phyloP scores from a whole-genome alignment of 2,888 invertebrate genomes.

The Iphiclides podalirius region DNA sequence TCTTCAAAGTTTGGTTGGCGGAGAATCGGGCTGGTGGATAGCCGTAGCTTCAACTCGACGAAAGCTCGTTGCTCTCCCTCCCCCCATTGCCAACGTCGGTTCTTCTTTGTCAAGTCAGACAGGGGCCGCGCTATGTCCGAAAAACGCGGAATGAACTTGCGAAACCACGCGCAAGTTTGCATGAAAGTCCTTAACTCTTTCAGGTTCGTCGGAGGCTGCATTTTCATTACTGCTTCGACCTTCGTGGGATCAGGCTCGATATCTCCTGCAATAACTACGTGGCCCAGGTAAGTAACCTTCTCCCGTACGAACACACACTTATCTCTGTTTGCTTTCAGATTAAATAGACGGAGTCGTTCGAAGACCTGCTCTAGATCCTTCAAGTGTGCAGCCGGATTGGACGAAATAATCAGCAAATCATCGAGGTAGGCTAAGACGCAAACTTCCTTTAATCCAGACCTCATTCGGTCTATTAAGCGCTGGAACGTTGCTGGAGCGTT shows the following conservation, averaged over 20 bases:
- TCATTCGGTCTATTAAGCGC: conserved; percentile 32
- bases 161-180: too few relatives aligned
- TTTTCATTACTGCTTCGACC: too few relatives aligned
- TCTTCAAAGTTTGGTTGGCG: too few relatives aligned
- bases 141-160: too few relatives aligned
- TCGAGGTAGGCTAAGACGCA: neutral
- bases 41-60: too few relatives aligned
- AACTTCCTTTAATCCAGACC: conserved; percentile 9
- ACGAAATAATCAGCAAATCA: neutral
- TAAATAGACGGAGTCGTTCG: neutral
- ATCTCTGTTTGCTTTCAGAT: neutral
- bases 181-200: too few relatives aligned
- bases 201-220: too few relatives aligned
- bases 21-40: too few relatives aligned
- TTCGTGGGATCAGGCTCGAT: neutral
- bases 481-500: conserved; percentile 41
- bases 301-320: neutral
- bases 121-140: too few relatives aligned
- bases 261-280: neutral
- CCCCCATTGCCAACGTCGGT: too few relatives aligned
- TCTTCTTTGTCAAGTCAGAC: too few relatives aligned
- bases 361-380: neutral
- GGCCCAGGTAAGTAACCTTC: neutral
- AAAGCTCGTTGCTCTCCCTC: too few relatives aligned
- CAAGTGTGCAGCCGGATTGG: neutral